A percentile compares a stretch with the other conserved stretches of the same genome.
These are phyloP conservation scores for Gerris buenoi DNA, from an alignment of 1,140 invertebrate genomes.

Conservation along the genomic window DNA sequence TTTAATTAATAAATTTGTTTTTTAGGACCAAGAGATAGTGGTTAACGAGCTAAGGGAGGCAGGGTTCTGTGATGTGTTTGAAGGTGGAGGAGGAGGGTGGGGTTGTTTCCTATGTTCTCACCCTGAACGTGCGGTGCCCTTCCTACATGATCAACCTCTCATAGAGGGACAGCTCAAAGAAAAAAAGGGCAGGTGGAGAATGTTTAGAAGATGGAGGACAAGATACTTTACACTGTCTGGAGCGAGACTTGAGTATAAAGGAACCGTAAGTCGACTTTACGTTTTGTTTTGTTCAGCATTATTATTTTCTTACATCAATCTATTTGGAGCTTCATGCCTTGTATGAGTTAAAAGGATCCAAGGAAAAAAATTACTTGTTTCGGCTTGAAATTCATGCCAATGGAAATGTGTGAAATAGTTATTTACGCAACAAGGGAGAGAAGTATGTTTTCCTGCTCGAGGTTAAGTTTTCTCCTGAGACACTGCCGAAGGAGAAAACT, in stretches of 20 bases:
- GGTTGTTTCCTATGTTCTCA: slow-evolving; percentile 82
- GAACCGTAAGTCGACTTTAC: slow-evolving; percentile 45
- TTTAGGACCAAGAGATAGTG: slow-evolving; percentile 66
- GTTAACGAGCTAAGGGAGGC: slow-evolving; percentile 70
- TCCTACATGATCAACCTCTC: slow-evolving; percentile 57
- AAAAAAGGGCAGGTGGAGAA: slow-evolving; percentile 82
- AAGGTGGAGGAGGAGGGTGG: slow-evolving; percentile 46
- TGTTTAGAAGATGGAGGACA: slow-evolving; percentile 80
- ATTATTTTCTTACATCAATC: too few species aligned
- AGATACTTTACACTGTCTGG: slow-evolving; percentile 85
- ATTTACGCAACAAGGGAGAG: too few species aligned
- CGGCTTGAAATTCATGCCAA: too few species aligned
- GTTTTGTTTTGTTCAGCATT: too few species aligned
- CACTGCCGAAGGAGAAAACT: too few species aligned
- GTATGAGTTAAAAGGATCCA: too few species aligned
- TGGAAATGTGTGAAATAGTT: too few species aligned
- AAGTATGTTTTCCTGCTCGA: too few species aligned
- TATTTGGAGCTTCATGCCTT: too few species aligned
- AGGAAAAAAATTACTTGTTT: too few species aligned
- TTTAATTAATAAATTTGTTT: slow-evolving; percentile 4
- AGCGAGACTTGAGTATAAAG: slow-evolving; percentile 74
- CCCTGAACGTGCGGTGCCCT: slow-evolving; percentile 69
- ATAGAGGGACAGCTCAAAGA: slow-evolving; percentile 87
- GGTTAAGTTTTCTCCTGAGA: too few species aligned
- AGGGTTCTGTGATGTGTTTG: slow-evolving; percentile 85